These are phyloP conservation scores for Elaeidobius kamerunicus DNA, from an alignment of 2,888 invertebrate species.

Conservation along the genomic window DNA sequence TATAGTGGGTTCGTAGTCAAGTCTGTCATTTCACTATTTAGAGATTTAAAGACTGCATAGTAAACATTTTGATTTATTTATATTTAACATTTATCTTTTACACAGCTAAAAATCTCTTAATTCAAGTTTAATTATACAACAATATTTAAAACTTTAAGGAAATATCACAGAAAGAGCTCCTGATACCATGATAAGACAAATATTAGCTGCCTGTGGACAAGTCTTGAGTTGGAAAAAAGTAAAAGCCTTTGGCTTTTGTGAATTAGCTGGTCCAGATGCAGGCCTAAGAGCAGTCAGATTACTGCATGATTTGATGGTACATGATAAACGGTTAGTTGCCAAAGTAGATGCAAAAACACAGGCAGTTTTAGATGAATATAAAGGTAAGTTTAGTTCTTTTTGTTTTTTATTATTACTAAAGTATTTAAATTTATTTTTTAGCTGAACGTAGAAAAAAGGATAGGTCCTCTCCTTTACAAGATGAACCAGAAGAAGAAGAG, in stretches of 20 bases:
- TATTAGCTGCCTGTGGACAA: conserved; percentile 89
- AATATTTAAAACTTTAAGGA: no score
- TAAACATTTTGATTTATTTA: no score
- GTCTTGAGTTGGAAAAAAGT: conserved; percentile 97
- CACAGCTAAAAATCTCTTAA: no score
- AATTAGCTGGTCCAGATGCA: conserved; percentile 93
- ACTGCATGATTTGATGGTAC: conserved; percentile 88
- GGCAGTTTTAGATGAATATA: conserved; percentile 89
- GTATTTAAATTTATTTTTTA: conserved; percentile 35
- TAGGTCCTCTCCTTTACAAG: conserved; percentile 59
- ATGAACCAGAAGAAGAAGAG: conserved; percentile 57
- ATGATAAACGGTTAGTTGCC: conserved; percentile 90
- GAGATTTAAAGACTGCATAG: no score
- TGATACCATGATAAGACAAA: conserved; percentile 90
- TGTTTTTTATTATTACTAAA: conserved; percentile 3
- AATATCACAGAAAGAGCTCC: conserved; percentile 95
- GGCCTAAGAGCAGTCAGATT: conserved; percentile 91
- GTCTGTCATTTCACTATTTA: no score
- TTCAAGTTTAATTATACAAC: no score
- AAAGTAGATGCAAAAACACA: conserved; percentile 98
- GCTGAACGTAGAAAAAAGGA: conserved; percentile 60
- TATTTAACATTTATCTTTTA: no score
- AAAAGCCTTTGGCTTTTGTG: conserved; percentile 97
- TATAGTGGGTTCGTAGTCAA: no score
- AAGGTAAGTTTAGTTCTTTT: conserved; percentile 60